phyloP scores from a whole-genome alignment of 2,797 vertebrate species.

The Fratercula arctica region DNA sequence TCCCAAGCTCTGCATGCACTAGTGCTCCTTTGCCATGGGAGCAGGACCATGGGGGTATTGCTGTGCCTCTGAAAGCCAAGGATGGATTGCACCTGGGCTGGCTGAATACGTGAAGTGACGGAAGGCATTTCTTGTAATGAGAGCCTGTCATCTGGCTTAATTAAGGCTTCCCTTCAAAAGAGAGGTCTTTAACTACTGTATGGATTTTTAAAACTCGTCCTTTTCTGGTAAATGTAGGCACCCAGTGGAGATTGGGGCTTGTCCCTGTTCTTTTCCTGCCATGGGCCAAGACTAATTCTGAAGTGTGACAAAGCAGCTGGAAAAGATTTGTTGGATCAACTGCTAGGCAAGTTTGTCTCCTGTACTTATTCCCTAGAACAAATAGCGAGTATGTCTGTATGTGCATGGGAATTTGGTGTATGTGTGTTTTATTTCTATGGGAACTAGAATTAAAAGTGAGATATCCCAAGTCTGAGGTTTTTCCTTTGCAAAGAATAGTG shows the following conservation, averaged over 20 bases:
- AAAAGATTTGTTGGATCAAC: background rate
- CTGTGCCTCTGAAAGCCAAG: background rate
- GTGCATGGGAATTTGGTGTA: background rate
- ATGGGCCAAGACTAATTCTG: background rate
- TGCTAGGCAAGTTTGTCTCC: background rate
- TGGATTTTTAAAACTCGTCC: background rate
- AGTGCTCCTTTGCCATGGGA: background rate
- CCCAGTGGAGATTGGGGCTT: background rate
- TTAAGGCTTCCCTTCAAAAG: background rate
- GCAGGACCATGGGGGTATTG: background rate
- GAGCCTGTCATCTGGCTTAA: background rate
- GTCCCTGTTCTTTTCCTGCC: background rate
- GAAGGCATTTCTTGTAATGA: background rate
- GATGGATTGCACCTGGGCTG: background rate
- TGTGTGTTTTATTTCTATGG: background rate
- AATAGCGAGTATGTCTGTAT: background rate
- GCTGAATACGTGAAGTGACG: background rate
- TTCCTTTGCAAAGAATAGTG: background rate
- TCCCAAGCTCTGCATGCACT: background rate
- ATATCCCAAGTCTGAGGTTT: background rate
- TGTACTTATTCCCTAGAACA: background rate
- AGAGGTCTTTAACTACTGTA: background rate
- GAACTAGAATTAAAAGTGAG: background rate
- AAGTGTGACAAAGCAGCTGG: background rate
- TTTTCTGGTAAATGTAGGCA: background rate